Percentiles rank a stretch among this genome's conserved stretches.
phyloP scores from a whole-genome alignment of 2,113 vertebrate genomes.

The Synchiropus splendidus region DNA sequence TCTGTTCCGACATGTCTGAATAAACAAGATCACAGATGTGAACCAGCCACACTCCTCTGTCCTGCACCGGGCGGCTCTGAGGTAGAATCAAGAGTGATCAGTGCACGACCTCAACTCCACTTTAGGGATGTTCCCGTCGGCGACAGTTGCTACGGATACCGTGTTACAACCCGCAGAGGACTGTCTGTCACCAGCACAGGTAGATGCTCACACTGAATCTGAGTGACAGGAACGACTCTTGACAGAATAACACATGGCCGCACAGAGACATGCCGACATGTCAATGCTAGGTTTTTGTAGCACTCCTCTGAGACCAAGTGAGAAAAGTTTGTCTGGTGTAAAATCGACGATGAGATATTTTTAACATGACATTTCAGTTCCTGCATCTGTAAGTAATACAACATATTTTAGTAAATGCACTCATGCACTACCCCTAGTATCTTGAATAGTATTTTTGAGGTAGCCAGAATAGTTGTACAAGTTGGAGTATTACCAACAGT shows the following conservation, averaged over 20 bases:
- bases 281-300: slow-evolving; percentile 11
- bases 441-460: no score
- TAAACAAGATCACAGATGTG: no score
- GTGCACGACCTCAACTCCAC: slow-evolving; percentile 47
- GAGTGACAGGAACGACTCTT: slow-evolving; percentile 16
- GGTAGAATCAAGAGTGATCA: slow-evolving; percentile 48
- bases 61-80: slow-evolving; percentile 27
- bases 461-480: no score
- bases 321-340: no score
- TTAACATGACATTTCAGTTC: no score
- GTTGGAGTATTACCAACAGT: no score
- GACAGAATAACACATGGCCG: slow-evolving; percentile 30
- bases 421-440: no score
- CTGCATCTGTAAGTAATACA: no score
- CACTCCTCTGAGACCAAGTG: background rate
- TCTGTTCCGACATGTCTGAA: no score
- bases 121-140: slow-evolving; percentile 42
- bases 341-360: no score
- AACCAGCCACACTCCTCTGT: slow-evolving; percentile 18
- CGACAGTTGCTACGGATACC: slow-evolving; percentile 45
- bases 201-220: slow-evolving; percentile 15
- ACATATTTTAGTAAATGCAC: no score
- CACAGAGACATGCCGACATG: slow-evolving; percentile 1
- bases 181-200: slow-evolving; percentile 40
- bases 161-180: slow-evolving; percentile 25